Base-by-base conservation (phyloP, 2,888 invertebrate genomes). In the Cephus nigrinus region DNA sequence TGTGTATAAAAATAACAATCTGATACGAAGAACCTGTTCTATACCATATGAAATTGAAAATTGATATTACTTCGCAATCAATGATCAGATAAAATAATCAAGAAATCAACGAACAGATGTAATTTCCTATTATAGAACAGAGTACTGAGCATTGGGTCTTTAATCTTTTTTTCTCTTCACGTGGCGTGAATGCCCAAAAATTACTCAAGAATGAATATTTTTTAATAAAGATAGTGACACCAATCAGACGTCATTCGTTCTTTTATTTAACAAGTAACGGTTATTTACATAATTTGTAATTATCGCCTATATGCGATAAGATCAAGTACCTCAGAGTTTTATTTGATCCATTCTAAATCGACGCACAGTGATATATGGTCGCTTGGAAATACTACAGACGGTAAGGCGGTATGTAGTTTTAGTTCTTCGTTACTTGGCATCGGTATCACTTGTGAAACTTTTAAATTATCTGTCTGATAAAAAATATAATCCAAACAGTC, bases 401-500 rank as follows among this genome's bases (percentile, higher is more conserved):
- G 99, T 81, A 99, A 93, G 1, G 97, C 98, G 69, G 92, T 93
- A 87, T 97, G 93, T 76, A 94, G 92, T 76, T 92, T 93, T 32
- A 99, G 92, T 89, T 98, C 96, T 84, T 96, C 96, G 71, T 94
- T 93, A 74, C 94, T 94, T 0, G 98, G 98, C 85, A 98, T 92
- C 0, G 98, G 98, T 78, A 98, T 93, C 0, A 96, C 94, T 93
- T 96, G 93, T 73, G 93, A 92, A 0, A 97, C 94, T 84, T 92
- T 88, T 30, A 97, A 91, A 76, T 93, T 92, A 78, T 94, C 92
- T 80, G 92, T 93, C 85, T 97, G 95, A 88, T 96, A 96, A 92
- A 95, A 98, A 86, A 99, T 98, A 88, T 98, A 98, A 92, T 99
- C 99, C 78, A 99, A 92, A 79, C 98, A 98, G 74, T 95, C 98